Percentiles rank a stretch among this genome's conserved stretches.
These are phyloP conservation scores for Rhinichthys osculus DNA, from an alignment of 2,797 vertebrate species.

Conservation along the genomic window DNA sequence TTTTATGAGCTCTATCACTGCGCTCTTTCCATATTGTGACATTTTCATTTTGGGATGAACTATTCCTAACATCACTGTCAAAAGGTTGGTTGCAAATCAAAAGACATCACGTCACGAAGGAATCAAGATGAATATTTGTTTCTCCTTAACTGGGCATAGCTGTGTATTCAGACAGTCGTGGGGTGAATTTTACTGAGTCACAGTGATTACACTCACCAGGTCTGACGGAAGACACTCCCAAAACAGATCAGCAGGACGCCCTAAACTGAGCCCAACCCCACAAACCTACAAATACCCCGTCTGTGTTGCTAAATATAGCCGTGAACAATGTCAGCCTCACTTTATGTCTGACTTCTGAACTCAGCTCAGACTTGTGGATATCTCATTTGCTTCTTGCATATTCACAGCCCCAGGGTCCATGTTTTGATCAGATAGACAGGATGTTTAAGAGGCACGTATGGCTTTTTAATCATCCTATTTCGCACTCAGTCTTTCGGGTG, in stretches of 20 bases:
- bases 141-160: conserved; percentile 27
- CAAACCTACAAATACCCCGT: conserved; percentile 48
- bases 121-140: not conserved
- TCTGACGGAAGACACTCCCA: conserved; percentile 11
- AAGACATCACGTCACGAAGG: not conserved
- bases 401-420: conserved; percentile 36
- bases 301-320: conserved; percentile 53
- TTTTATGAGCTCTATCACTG: conserved; percentile 26
- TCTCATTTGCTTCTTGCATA: conserved; percentile 24
- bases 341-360: conserved; percentile 33
- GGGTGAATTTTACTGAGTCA: conserved; percentile 32
- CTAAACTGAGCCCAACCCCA: conserved; percentile 15
- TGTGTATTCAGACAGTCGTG: conserved; percentile 11
- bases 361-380: conserved; percentile 33
- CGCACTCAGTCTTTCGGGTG: not conserved
- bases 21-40: conserved; percentile 33
- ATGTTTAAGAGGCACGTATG: conserved; percentile 3
- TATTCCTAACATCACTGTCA: not conserved
- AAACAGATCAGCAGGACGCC: conserved; percentile 16
- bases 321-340: conserved; percentile 35
- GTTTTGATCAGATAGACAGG: conserved; percentile 15
- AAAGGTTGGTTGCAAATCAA: conserved; percentile 2
- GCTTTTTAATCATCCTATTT: conserved; percentile 9
- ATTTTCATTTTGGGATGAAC: conserved; percentile 1
- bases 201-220: not conserved